phyloP scores from a whole-genome alignment of 2,888 invertebrate genomes.

The Bugulina stolonifera region DNA sequence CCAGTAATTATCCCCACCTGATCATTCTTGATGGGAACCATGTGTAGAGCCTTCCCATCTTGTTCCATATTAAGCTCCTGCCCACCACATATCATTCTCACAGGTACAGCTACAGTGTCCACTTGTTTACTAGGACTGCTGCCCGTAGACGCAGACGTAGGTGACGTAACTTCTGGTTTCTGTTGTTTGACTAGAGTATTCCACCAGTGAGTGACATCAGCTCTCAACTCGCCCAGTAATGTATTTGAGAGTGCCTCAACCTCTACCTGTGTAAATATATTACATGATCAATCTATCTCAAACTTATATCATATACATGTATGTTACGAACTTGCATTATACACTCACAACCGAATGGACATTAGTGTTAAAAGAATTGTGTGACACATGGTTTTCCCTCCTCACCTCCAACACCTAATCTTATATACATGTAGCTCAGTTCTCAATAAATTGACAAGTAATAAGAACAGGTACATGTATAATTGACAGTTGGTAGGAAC shows the following conservation, averaged over 20 bases:
- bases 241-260: slow-evolving; percentile 78
- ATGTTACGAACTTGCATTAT: too few species aligned
- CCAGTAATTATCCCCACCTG: slow-evolving; percentile 60
- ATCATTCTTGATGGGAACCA: slow-evolving; percentile 88
- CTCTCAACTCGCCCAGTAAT: slow-evolving; percentile 81
- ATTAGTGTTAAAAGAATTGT: too few species aligned
- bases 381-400: too few species aligned
- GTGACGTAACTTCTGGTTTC: slow-evolving; percentile 27
- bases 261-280: slow-evolving; percentile 62
- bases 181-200: slow-evolving; percentile 54
- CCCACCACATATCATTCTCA: slow-evolving; percentile 81
- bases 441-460: too few species aligned
- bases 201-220: slow-evolving; percentile 95
- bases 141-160: background rate
- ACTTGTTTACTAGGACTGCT: background rate
- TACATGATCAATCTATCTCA: too few species aligned
- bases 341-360: too few species aligned
- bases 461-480: too few species aligned
- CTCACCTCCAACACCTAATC: too few species aligned
- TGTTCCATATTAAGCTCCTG: slow-evolving; percentile 87
- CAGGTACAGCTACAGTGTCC: slow-evolving; percentile 34
- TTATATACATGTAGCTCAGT: too few species aligned
- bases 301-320: too few species aligned
- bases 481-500: too few species aligned
- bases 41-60: slow-evolving; percentile 81